Percentiles rank a stretch among this genome's conserved stretches.
phyloP scores from a whole-genome alignment of 2,888 invertebrate genomes.

The Ophraella communa region DNA sequence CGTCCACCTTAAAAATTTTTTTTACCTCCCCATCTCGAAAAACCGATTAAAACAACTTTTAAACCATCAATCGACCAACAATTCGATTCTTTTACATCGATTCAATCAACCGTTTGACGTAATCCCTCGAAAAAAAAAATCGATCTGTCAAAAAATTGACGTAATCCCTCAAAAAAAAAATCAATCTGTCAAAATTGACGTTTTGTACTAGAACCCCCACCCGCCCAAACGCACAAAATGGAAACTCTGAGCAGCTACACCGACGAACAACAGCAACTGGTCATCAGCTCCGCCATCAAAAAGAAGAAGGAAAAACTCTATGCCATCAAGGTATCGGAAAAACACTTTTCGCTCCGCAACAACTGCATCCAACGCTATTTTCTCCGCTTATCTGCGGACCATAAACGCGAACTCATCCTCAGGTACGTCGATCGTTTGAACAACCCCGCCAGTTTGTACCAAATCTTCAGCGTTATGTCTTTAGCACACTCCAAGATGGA shows the following conservation, averaged over 20 bases:
- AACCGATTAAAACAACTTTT: too few species aligned
- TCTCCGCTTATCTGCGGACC: constrained; percentile 7
- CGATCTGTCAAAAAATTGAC: too few species aligned
- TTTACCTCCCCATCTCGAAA: too few species aligned
- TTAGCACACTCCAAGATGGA: constrained; percentile 22
- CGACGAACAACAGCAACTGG: constrained; percentile 19
- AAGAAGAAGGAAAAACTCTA: constrained; percentile 17
- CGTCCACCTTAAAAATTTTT: too few species aligned
- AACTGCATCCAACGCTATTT: constrained; percentile 27
- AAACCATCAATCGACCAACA: too few species aligned
- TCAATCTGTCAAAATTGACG: background rate
- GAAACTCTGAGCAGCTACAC: constrained; percentile 15
- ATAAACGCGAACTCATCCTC: constrained; percentile 21
- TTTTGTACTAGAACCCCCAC: background rate
- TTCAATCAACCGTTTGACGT: too few species aligned
- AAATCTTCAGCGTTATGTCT: constrained; percentile 29
- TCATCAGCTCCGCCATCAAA: constrained; percentile 21
- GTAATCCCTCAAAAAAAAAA: too few species aligned
- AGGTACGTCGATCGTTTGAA: constrained; percentile 20
- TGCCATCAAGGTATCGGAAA: background rate
- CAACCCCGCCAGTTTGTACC: constrained; percentile 3
- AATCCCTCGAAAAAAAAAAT: too few species aligned
- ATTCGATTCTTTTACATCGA: too few species aligned
- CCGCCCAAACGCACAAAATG: too few species aligned
- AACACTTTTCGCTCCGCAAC: constrained; percentile 17